Percentiles rank a stretch among this genome's conserved stretches.
Evolutionary conservation across 92 coral and sea anemone species (phyloP).

Genomic region (Parazoanthus atlanticus): DNA sequence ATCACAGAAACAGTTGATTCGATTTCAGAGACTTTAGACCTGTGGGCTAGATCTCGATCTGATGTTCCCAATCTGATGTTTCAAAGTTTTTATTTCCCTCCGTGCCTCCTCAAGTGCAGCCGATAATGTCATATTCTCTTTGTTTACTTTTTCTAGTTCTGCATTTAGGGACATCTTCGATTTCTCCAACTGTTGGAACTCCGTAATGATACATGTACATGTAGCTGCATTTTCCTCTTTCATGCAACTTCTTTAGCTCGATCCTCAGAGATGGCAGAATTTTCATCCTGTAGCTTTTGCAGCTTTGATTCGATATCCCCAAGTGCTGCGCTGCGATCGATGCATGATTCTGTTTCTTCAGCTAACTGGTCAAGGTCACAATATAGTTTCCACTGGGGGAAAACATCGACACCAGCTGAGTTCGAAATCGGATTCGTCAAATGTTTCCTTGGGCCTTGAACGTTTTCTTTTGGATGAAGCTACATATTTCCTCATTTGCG

Average conservation of each 20-base stretch:
- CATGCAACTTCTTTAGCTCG: slow-evolving; percentile 25
- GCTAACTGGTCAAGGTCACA: neutral
- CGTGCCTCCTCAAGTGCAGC: slow-evolving; percentile 35
- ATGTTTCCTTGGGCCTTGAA: neutral
- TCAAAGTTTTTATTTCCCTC: slow-evolving; percentile 28
- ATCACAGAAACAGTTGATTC: slow-evolving; percentile 43
- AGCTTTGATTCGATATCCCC: slow-evolving; percentile 4
- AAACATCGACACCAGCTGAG: slow-evolving; percentile 21
- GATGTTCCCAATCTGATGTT: slow-evolving; percentile 35
- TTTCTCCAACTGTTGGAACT: slow-evolving; percentile 38
- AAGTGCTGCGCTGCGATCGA: neutral
- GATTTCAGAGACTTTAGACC: slow-evolving; percentile 53
- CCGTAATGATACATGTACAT: slow-evolving; percentile 13
- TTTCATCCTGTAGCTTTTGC: slow-evolving; percentile 25
- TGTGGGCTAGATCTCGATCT: slow-evolving; percentile 54
- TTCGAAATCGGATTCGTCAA: slow-evolving; percentile 18
- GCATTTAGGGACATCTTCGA: slow-evolving; percentile 4
- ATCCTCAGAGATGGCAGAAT: slow-evolving; percentile 9
- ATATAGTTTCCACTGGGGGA: slow-evolving; percentile 12
- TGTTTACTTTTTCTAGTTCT: slow-evolving; percentile 40
- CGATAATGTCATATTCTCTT: slow-evolving; percentile 16
- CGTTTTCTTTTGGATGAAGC: slow-evolving; percentile 28
- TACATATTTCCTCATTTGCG: neutral
- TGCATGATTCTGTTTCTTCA: slow-evolving; percentile 12
- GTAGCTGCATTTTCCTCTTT: slow-evolving; percentile 33